Evolutionary conservation across 2,888 invertebrate genomes (phyloP), one percentile per base, ranked within the genome.

Genomic region (Agrotis ipsilon): DNA sequence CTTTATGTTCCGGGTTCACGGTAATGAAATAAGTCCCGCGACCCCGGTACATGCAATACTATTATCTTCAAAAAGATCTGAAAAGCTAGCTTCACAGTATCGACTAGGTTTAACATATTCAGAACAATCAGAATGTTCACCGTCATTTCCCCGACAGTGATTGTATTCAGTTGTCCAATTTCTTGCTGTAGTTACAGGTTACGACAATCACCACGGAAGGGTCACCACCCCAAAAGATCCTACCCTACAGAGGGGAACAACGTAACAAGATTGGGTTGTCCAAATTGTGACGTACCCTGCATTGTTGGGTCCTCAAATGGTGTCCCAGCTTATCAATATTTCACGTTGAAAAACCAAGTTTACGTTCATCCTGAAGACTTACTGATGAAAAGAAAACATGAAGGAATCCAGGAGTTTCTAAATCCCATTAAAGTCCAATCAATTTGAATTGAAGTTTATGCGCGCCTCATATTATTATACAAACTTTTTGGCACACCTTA

Each of bases 341-440:
- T 49, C 27, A 57, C 45, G n/a, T 63, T 45, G 18, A 32, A 45
- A 24, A 49, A 18, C 18, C 55, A 62, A 19, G 13, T 51, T 39
- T 9, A 43, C 43, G 18, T 39, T 43, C 46, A 5, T 24, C 4
- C 9, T 68, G 67, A 19, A 59, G 45, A 55, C 27, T 54, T 55
- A 49, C 48, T 54, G 45, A 54, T 58, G 19, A 49, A 63, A 46
- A 39, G n/a, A 58, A 58, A 49, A 43, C 43, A 14, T 78, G 32
- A 19, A 48, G n/a, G 27, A 77, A 45, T 62, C 19, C n/a, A 52
- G 16, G 16, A 81, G 27, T 63, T 63, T 57, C 45, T 58, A 55
- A 52, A 82, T 68, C 67, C 63, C 66, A 71, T 83, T 81, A 71
- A 75, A 78, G 39, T 68, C 57, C 65, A 73, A 81, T 81, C 66